Percentiles rank a stretch among this genome's conserved stretches.
Conservation (phyloP, 2,888 invertebrate species). For the Drepana falcataria region DNA sequence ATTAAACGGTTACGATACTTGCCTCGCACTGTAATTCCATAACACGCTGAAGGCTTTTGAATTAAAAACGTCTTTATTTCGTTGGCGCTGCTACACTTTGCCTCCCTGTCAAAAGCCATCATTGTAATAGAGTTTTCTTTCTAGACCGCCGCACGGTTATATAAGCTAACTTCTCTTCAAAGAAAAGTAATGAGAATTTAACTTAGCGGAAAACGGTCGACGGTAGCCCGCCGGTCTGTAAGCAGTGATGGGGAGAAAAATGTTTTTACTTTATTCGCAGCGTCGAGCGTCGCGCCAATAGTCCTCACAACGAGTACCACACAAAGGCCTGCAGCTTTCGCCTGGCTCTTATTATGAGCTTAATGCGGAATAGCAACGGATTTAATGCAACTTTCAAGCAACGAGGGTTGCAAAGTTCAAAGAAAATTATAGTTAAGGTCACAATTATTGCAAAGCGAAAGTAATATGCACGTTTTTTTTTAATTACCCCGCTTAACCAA, state of each 20-base stretch:
- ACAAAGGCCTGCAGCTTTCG: conserved; percentile 49
- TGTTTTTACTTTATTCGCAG: conserved; percentile 61
- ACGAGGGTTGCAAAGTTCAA: conserved; percentile 37
- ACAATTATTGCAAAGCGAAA: conserved; percentile 41
- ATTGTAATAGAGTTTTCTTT: conserved; percentile 68
- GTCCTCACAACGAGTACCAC: conserved; percentile 39
- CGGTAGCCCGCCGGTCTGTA: conserved; percentile 40
- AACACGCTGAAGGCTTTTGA: conserved; percentile 33
- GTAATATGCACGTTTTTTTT: conserved; percentile 14
- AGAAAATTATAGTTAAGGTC: conserved; percentile 45
- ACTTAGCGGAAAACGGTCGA: conserved; percentile 69
- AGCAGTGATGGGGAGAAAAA: conserved; percentile 49
- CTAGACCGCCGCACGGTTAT: conserved; percentile 54
- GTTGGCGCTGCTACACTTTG: conserved; percentile 44
- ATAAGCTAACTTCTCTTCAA: conserved; percentile 69
- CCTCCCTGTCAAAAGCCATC: conserved; percentile 58
- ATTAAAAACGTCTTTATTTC: conserved; percentile 46
- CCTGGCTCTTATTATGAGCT: conserved; percentile 52
- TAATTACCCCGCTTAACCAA: too few relatives aligned
- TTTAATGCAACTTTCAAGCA: conserved; percentile 54
- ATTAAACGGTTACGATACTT: conserved; percentile 62
- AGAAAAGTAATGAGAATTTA: conserved; percentile 75
- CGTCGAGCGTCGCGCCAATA: conserved; percentile 37
- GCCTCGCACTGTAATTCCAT: conserved; percentile 43
- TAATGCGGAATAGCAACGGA: conserved; percentile 51